phyloP scores from a whole-genome alignment of 2,797 vertebrate species.

The Chaunax sp. region DNA sequence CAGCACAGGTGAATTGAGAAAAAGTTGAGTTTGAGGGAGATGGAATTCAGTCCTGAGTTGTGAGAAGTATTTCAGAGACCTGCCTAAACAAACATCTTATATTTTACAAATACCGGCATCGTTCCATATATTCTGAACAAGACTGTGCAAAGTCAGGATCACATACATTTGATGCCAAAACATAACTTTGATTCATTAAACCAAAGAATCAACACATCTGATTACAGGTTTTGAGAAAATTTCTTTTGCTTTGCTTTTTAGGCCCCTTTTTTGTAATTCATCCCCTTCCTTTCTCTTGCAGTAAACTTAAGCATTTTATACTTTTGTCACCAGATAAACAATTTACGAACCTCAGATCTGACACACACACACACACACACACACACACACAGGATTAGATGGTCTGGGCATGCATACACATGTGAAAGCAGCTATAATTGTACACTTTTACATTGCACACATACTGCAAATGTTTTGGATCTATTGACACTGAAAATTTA shows the following conservation, averaged over 20 bases:
- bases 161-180: no score
- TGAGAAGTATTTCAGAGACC: no score
- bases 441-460: conserved; percentile 45
- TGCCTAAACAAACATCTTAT: no score
- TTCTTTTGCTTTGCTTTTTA: neutral
- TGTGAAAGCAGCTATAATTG: conserved; percentile 45
- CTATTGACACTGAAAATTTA: conserved; percentile 21
- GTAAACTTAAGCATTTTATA: conserved; percentile 34
- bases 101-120: no score
- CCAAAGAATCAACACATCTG: no score
- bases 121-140: no score
- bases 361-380: conserved; percentile 30
- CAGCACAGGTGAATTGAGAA: no score
- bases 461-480: conserved; percentile 46
- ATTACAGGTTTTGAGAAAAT: no score
- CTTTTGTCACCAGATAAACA: conserved; percentile 55
- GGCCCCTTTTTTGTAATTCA: conserved; percentile 39
- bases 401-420: conserved; percentile 16
- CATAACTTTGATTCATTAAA: no score
- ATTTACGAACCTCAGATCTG: conserved; percentile 56
- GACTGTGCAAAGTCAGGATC: no score
- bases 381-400: conserved; percentile 45
- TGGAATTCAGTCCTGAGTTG: no score
- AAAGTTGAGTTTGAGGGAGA: no score
- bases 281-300: conserved; percentile 34